Percentiles rank a stretch among this genome's conserved stretches.
Evolutionary conservation across 2,113 vertebrate genomes (phyloP).

Genomic region (Daboia siamensis): DNA sequence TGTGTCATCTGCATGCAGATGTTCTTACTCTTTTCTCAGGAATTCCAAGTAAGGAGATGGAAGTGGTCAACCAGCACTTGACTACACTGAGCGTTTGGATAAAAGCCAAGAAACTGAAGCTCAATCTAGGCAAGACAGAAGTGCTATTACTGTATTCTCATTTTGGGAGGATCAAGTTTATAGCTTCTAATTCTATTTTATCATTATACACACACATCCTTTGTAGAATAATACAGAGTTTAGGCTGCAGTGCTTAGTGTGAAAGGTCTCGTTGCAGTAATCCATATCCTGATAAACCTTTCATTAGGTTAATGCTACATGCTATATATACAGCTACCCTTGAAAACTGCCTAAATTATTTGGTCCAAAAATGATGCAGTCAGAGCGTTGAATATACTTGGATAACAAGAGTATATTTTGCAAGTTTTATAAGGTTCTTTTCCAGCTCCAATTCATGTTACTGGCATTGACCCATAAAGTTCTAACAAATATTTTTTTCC

Average conservation of each 20-base stretch:
- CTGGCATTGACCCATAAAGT: neutral
- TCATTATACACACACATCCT: neutral
- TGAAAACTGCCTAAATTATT: neutral
- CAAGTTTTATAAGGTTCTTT: neutral
- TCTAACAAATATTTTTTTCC: neutral
- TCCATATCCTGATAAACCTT: neutral
- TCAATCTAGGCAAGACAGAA: neutral
- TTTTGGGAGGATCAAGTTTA: neutral
- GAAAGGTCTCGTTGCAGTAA: neutral
- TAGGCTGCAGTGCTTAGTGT: neutral
- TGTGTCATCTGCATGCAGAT: neutral
- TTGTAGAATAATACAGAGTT: neutral
- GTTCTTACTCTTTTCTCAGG: neutral
- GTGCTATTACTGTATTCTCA: neutral
- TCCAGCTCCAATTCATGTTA: neutral
- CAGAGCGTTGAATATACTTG: neutral
- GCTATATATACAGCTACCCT: neutral
- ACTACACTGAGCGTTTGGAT: neutral
- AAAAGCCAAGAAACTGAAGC: neutral
- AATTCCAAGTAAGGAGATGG: neutral
- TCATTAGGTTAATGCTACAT: neutral
- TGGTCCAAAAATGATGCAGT: neutral
- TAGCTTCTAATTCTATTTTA: neutral
- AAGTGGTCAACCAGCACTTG: neutral
- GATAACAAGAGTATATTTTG: neutral